phyloP scores from a whole-genome alignment of 2,888 invertebrate genomes.

The Apantesis nais region DNA sequence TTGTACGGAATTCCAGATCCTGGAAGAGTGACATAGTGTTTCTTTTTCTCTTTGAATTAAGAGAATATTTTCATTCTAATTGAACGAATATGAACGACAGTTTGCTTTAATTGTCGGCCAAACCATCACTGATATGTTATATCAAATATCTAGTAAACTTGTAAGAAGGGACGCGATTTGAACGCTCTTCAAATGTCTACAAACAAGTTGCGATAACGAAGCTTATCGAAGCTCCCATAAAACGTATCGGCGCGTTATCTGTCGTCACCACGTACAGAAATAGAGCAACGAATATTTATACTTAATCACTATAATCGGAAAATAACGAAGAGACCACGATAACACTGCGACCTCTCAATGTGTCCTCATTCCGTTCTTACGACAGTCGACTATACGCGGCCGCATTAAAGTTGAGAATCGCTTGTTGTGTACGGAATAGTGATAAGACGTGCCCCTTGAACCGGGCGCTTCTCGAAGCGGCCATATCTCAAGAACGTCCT shows the following conservation, averaged over 20 bases:
- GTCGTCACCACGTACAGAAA: conserved; percentile 50
- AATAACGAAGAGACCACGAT: conserved; percentile 71
- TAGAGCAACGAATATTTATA: conserved; percentile 61
- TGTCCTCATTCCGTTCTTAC: conserved; percentile 18
- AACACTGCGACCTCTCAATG: conserved; percentile 57
- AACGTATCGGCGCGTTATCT: conserved; percentile 52
- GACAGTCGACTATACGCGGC: conserved; percentile 18
- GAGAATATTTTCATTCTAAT: too few relatives aligned
- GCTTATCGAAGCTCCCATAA: conserved; percentile 53
- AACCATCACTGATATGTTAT: not conserved
- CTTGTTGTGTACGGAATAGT: conserved; percentile 10
- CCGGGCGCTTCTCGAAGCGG: conserved; percentile 52
- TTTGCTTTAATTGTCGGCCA: not conserved
- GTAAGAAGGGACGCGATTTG: not conserved
- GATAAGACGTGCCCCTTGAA: conserved; percentile 65
- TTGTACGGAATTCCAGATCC: too few relatives aligned
- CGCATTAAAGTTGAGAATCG: conserved; percentile 26
- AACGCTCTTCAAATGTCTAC: conserved; percentile 22
- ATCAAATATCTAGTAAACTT: not conserved
- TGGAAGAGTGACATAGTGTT: too few relatives aligned
- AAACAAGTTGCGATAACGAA: conserved; percentile 51
- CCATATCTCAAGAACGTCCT: conserved; percentile 60
- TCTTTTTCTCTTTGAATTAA: too few relatives aligned
- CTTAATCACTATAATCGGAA: conserved; percentile 73
- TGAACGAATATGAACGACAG: too few relatives aligned